These are phyloP conservation scores for Pseudotriccus pelzelni DNA, from an alignment of 2,797 vertebrate species.

Conservation along the genomic window DNA sequence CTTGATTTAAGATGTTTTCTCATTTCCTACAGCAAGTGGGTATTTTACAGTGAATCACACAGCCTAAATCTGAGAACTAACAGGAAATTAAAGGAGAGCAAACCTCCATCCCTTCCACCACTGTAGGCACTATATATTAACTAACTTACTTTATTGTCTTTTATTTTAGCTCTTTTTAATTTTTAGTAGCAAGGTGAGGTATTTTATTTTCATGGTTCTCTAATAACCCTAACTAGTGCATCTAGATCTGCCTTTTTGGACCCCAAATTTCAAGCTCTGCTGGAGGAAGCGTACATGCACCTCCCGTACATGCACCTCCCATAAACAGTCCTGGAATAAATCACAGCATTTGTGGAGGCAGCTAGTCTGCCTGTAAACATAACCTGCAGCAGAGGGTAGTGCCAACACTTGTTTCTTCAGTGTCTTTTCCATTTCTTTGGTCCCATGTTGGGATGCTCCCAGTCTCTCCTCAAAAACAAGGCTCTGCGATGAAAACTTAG, in stretches of 20 bases:
- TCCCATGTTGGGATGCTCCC: not conserved
- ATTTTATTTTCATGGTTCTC: not conserved
- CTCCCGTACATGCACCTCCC: not conserved
- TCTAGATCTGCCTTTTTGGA: not conserved
- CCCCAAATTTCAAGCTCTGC: not conserved
- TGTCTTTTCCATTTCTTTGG: not conserved
- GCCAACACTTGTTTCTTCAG: not conserved
- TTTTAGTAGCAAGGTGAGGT: not conserved
- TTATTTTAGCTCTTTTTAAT: not conserved
- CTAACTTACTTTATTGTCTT: not conserved
- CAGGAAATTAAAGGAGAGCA: not conserved
- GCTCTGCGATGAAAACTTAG: not conserved
- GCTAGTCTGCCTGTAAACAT: accelerated
- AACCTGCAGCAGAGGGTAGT: not conserved
- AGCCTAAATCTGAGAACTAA: not conserved
- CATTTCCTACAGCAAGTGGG: not conserved
- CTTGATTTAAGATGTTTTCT: not conserved
- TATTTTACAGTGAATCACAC: not conserved
- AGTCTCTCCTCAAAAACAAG: accelerated
- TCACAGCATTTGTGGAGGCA: not conserved
- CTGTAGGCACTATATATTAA: not conserved
- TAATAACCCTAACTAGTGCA: not conserved
- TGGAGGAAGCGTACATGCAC: not conserved
- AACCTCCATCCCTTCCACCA: not conserved
- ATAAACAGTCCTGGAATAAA: not conserved